phyloP scores from a whole-genome alignment of 2,797 vertebrate species.

The Pseudotriccus pelzelni region DNA sequence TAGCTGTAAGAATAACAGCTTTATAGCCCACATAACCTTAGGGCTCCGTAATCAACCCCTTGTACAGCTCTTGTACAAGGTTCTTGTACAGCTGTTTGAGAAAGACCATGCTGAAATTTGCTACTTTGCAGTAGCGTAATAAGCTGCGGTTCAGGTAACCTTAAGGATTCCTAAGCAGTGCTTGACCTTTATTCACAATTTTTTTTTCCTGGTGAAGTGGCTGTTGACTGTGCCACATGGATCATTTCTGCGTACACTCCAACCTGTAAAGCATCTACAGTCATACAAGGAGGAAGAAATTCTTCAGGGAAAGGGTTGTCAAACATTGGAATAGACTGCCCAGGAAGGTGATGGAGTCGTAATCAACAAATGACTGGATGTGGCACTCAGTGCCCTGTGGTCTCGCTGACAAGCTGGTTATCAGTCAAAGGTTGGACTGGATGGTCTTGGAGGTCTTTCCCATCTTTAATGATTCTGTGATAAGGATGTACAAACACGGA shows the following conservation, averaged over 20 bases:
- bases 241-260: neutral
- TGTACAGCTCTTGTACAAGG: no score
- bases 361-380: neutral
- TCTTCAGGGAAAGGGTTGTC: neutral
- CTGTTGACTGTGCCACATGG: neutral
- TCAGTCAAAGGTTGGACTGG: rapidly evolving
- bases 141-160: neutral
- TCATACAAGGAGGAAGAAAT: neutral
- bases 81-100: neutral
- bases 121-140: neutral
- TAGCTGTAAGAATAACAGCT: neutral
- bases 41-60: neutral
- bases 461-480: neutral
- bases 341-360: neutral
- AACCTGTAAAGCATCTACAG: neutral
- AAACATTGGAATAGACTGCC: neutral
- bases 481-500: neutral
- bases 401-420: no score
- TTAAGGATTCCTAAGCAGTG: neutral
- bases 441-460: neutral
- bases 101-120: neutral
- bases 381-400: neutral
- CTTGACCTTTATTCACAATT: neutral
- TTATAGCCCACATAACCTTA: neutral
- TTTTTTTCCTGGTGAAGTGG: neutral